phyloP scores from a whole-genome alignment of 2,113 vertebrate genomes.

The Chitala chitala region DNA sequence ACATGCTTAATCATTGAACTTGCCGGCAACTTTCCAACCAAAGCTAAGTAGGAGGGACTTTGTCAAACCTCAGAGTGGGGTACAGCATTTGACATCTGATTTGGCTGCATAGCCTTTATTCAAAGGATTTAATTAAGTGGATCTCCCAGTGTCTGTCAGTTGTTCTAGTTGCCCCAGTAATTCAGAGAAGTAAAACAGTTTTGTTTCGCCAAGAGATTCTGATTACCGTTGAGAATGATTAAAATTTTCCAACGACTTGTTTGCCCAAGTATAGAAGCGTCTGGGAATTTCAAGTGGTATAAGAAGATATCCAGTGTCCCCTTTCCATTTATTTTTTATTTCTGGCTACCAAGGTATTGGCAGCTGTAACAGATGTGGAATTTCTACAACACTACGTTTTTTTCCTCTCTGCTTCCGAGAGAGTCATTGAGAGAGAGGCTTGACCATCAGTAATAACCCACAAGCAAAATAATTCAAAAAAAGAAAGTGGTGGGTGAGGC shows the following conservation, averaged over 20 bases:
- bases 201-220: neutral
- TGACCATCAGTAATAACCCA: neutral
- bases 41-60: too few species aligned
- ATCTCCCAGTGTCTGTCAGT: too few species aligned
- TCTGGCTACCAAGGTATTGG: slow-evolving; percentile 2
- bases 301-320: neutral
- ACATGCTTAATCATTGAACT: too few species aligned
- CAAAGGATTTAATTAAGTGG: neutral
- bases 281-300: neutral
- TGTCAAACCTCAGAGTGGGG: too few species aligned
- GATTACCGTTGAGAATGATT: neutral
- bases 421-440: neutral
- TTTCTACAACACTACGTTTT: slow-evolving; percentile 4
- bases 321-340: neutral
- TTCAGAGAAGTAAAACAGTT: neutral
- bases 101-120: neutral
- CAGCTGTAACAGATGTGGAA: neutral
- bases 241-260: neutral
- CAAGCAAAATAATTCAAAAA: too few species aligned
- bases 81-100: too few species aligned
- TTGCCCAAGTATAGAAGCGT: neutral
- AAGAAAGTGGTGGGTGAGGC: too few species aligned
- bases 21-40: too few species aligned
- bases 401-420: neutral
- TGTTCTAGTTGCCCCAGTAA: neutral